Conservation (phyloP, 2,797 vertebrate species). For the Platalea minor region DNA sequence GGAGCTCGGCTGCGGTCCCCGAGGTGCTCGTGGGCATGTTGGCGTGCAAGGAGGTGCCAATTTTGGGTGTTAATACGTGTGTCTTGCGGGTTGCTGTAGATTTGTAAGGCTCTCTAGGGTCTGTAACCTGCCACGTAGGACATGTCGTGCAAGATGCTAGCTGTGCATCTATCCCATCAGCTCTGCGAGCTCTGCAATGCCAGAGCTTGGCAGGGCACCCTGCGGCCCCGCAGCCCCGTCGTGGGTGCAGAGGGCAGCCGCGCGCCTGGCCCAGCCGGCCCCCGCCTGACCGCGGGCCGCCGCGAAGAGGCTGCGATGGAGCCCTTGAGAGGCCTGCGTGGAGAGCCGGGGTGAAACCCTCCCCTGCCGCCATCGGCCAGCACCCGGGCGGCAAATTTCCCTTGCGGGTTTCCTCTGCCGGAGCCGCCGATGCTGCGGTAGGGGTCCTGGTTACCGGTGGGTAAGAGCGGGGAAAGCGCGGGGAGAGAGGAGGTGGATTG, state of each 20-base stretch:
- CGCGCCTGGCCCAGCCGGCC: not conserved
- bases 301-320: rapidly evolving
- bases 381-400: not conserved
- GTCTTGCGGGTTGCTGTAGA: no score
- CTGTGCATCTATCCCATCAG: not conserved
- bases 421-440: rapidly evolving
- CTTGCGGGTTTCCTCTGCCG: rapidly evolving
- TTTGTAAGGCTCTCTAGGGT: not conserved
- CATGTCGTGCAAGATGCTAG: rapidly evolving
- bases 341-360: not conserved
- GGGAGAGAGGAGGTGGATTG: not conserved
- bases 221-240: not conserved
- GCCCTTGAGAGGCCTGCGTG: rapidly evolving
- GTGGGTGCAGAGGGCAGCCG: rapidly evolving
- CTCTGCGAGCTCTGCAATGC: not conserved
- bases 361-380: not conserved
- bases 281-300: rapidly evolving
- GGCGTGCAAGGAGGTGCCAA: rapidly evolving
- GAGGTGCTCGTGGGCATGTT: rapidly evolving
- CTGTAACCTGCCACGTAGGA: not conserved
- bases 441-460: rapidly evolving
- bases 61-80: not conserved
- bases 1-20: not conserved
- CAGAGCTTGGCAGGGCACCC: not conserved
- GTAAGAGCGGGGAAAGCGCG: rapidly evolving